Evolutionary conservation across 2,888 invertebrate genomes (phyloP).

Genomic region (Deroplatys truncata): DNA sequence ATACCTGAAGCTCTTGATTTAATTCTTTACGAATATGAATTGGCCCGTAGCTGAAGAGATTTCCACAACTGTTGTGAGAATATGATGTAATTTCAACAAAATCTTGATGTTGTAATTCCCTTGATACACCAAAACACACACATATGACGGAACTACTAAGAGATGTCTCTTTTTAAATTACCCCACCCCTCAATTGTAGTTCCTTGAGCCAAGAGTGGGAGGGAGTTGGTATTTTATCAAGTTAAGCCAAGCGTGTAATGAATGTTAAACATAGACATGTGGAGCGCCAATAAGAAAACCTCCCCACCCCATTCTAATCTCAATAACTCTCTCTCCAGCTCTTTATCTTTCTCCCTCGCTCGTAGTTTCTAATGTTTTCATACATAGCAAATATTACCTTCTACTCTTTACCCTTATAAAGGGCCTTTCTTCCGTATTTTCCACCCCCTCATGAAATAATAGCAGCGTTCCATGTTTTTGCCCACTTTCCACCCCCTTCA

Average conservation of each 20-base stretch:
- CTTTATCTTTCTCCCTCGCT: background rate
- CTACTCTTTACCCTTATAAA: background rate
- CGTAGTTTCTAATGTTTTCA: slow-evolving; percentile 13
- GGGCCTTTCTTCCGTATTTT: background rate
- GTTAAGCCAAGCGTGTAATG: slow-evolving; percentile 29
- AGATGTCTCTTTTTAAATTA: background rate
- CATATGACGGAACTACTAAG: background rate
- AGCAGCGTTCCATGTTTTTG: background rate
- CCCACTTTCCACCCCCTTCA: background rate
- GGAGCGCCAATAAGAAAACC: slow-evolving; percentile 18
- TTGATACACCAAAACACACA: background rate
- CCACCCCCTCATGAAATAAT: background rate
- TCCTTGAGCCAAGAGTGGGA: background rate
- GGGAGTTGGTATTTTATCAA: slow-evolving; percentile 11
- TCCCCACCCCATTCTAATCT: slow-evolving; percentile 9
- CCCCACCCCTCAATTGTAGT: background rate
- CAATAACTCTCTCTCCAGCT: background rate
- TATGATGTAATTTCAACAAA: background rate
- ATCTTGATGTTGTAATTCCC: background rate
- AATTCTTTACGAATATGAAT: background rate
- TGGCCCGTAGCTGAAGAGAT: background rate
- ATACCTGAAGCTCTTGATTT: too few species aligned
- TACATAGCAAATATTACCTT: slow-evolving; percentile 18
- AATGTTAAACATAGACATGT: slow-evolving; percentile 31
- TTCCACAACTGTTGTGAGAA: background rate